phyloP scores from a whole-genome alignment of 2,888 invertebrate species.

The Trichogramma evanescens region DNA sequence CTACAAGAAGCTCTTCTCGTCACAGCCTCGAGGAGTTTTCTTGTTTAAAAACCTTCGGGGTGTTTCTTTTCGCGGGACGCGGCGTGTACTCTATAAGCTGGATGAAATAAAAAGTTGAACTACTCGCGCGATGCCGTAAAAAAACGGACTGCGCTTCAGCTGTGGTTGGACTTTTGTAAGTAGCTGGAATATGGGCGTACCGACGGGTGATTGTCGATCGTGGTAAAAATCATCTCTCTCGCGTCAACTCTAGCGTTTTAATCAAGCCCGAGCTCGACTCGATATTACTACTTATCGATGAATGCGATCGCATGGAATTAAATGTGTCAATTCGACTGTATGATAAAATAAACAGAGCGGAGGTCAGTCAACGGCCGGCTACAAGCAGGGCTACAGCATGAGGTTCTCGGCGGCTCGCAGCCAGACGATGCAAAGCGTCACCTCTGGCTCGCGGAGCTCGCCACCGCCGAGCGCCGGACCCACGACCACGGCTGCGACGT shows the following conservation, averaged over 20 bases:
- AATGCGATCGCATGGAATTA: neutral
- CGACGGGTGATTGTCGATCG: neutral
- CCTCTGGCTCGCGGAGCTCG: constrained; percentile 43
- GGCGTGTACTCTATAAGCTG: neutral
- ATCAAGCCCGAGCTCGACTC: neutral
- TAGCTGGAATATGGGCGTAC: too few species aligned
- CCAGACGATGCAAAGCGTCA: constrained; percentile 52
- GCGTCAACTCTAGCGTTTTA: neutral
- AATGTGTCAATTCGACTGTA: too few species aligned
- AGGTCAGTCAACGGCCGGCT: constrained; percentile 30
- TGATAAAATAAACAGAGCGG: constrained; percentile 28
- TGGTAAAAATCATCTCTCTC: neutral
- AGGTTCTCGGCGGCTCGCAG: constrained; percentile 48
- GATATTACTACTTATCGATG: neutral
- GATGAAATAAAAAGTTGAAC: neutral
- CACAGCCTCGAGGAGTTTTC: neutral
- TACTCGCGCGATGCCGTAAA: neutral
- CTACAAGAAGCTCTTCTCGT: neutral
- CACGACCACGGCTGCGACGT: constrained; percentile 19
- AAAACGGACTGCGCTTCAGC: neutral
- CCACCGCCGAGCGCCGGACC: constrained; percentile 33
- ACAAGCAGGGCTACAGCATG: constrained; percentile 48
- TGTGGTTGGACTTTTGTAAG: too few species aligned
- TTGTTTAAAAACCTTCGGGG: neutral
- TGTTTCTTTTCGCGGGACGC: neutral